A percentile compares a stretch with the other conserved stretches of the same genome.
These are phyloP conservation scores for Chrysemys picta DNA, from an alignment of 2,113 vertebrate genomes.

Conservation along the genomic window DNA sequence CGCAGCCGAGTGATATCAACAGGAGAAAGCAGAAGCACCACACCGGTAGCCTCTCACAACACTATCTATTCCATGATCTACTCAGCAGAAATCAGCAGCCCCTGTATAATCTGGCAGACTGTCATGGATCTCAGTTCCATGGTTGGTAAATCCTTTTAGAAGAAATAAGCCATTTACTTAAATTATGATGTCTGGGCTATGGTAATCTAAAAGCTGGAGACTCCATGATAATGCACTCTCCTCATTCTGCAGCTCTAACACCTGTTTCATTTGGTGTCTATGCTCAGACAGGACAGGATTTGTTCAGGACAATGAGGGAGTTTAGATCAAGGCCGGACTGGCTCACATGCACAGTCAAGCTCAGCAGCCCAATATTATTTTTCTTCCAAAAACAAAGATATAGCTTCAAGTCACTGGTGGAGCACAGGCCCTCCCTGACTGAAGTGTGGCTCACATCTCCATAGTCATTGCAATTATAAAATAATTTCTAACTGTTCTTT, in stretches of 20 bases:
- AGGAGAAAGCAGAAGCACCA: no score
- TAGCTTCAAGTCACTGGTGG: background rate
- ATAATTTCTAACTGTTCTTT: background rate
- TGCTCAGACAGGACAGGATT: background rate
- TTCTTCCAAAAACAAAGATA: background rate
- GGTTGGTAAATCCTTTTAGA: background rate
- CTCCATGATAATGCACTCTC: background rate
- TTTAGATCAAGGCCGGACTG: background rate
- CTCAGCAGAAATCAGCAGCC: background rate
- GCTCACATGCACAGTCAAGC: background rate
- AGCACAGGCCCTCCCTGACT: background rate
- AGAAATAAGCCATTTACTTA: background rate
- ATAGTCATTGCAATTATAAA: background rate
- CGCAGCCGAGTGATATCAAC: no score
- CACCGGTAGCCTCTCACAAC: no score
- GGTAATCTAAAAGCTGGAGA: background rate
- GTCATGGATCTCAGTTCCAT: background rate
- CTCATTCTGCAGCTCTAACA: background rate
- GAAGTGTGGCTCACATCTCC: background rate
- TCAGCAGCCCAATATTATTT: background rate
- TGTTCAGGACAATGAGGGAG: background rate
- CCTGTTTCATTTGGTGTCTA: background rate
- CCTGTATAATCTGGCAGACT: background rate
- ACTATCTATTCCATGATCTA: background rate
- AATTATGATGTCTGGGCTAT: background rate